These are phyloP conservation scores for Sylvilagus floridanus DNA, from an alignment of 2,797 vertebrate species.

Conservation along the genomic window DNA sequence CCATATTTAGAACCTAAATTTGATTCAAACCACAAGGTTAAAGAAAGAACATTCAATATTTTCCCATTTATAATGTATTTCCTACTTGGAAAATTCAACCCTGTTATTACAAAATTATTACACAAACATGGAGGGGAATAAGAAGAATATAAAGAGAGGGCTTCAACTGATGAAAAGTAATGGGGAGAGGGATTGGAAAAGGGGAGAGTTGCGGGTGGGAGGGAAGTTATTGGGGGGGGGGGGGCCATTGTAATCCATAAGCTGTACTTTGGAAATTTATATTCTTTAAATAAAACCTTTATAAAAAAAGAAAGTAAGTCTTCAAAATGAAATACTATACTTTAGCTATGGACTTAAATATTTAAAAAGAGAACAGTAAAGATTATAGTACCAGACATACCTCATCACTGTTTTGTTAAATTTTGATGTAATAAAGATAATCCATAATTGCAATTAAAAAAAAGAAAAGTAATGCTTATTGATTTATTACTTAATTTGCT, in stretches of 20 bases:
- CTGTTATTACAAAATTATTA: slow-evolving; percentile 33
- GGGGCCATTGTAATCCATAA: too few relatives aligned
- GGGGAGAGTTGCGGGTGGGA: too few relatives aligned
- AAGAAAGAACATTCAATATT: slow-evolving; percentile 27
- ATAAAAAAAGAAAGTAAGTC: not conserved
- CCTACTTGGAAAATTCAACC: slow-evolving; percentile 1
- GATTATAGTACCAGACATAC: not conserved
- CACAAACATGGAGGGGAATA: not conserved
- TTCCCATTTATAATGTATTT: not conserved
- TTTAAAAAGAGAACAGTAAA: slow-evolving; percentile 8
- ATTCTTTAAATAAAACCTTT: too few relatives aligned
- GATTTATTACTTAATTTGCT: not conserved
- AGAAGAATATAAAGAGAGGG: not conserved
- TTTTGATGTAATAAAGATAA: slow-evolving; percentile 36
- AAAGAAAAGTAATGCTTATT: not conserved
- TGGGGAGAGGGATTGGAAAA: too few relatives aligned
- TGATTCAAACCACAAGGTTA: not conserved
- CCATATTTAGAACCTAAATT: slow-evolving; percentile 32
- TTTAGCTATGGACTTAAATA: not conserved
- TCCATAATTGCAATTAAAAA: not conserved
- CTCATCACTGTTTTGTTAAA: slow-evolving; percentile 31
- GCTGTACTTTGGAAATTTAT: too few relatives aligned
- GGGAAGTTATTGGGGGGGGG: too few relatives aligned
- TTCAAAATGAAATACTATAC: not conserved
- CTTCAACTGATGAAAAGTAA: not conserved